Evolutionary conservation across 2,113 vertebrate genomes (phyloP).

Genomic region (Pollachius pollachius): DNA sequence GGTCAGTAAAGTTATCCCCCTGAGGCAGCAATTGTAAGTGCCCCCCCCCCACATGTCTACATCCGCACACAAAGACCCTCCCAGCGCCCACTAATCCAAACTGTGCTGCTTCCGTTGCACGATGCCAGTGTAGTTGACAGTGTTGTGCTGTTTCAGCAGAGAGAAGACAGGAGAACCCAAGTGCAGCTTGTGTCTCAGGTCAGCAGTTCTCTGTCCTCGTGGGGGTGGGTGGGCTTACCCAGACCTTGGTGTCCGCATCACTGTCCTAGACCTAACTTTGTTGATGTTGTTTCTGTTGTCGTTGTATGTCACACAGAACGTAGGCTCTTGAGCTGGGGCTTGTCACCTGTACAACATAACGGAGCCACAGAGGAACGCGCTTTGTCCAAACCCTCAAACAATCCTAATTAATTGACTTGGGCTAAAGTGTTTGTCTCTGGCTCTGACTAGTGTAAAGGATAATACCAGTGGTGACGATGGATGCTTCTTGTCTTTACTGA

Average conservation of each 20-base stretch:
- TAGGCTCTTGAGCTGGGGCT: constrained; percentile 36
- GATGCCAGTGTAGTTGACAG: constrained; percentile 75
- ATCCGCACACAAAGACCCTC: constrained; percentile 14
- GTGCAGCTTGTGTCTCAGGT: constrained; percentile 83
- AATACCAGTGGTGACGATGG: constrained; percentile 60
- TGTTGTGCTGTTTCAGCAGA: constrained; percentile 81
- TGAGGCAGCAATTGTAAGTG: neutral
- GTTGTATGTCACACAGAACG: constrained; percentile 59
- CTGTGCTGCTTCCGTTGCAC: constrained; percentile 41
- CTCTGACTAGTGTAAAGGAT: constrained; percentile 56
- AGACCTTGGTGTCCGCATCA: constrained; percentile 69
- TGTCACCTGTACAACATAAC: constrained; percentile 42
- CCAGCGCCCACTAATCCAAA: constrained; percentile 31
- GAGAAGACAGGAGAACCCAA: constrained; percentile 83
- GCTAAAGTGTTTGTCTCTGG: constrained; percentile 56
- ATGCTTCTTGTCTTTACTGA: neutral
- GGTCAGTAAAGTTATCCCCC: constrained; percentile 13
- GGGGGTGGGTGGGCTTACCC: constrained; percentile 18
- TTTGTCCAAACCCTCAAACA: constrained; percentile 41
- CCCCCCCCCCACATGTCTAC: neutral
- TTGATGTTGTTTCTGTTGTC: constrained; percentile 49
- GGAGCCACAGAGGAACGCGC: constrained; percentile 55
- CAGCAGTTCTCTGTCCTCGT: constrained; percentile 65
- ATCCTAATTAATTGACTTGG: constrained; percentile 17
- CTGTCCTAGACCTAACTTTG: constrained; percentile 46